Percentiles rank a stretch among this genome's conserved stretches.
Conservation (phyloP, 2,888 invertebrate species). For the Erebia palarica region DNA sequence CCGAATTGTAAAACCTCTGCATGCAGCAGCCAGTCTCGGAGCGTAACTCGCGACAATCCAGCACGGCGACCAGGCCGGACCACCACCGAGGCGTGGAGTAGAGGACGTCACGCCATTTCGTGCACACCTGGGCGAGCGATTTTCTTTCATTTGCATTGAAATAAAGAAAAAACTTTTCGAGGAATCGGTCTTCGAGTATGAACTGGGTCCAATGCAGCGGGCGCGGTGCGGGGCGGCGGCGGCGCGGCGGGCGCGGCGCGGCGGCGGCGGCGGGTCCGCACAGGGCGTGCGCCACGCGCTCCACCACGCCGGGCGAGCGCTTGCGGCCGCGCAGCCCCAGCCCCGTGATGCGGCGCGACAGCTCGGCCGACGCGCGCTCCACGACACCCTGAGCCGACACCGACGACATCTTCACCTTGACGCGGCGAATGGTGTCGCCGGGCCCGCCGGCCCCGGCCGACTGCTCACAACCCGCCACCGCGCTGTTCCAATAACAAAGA, state of each 20-base stretch:
- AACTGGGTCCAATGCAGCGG: slow-evolving; percentile 88
- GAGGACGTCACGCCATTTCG: slow-evolving; percentile 93
- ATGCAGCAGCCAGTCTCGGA: slow-evolving; percentile 78
- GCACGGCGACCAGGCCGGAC: slow-evolving; percentile 91
- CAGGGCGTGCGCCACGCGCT: slow-evolving; percentile 92
- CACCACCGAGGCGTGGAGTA: slow-evolving; percentile 95
- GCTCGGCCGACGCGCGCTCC: slow-evolving; percentile 94
- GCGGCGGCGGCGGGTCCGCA: slow-evolving; percentile 85
- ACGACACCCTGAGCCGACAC: slow-evolving; percentile 95
- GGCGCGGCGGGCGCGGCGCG: slow-evolving; percentile 62
- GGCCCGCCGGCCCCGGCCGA: slow-evolving; percentile 59
- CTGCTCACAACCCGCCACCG: slow-evolving; percentile 78
- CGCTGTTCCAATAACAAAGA: slow-evolving; percentile 43
- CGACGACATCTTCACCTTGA: slow-evolving; percentile 87
- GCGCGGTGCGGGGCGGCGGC: slow-evolving; percentile 78
- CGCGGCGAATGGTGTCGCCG: slow-evolving; percentile 75
- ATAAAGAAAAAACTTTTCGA: slow-evolving; percentile 92
- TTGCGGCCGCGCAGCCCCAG: slow-evolving; percentile 87
- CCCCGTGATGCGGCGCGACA: slow-evolving; percentile 94
- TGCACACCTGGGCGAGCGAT: slow-evolving; percentile 91
- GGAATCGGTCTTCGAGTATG: slow-evolving; percentile 92
- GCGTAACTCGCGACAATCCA: slow-evolving; percentile 92
- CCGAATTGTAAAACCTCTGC: slow-evolving; percentile 88
- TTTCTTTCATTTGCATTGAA: slow-evolving; percentile 90
- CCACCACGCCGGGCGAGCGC: slow-evolving; percentile 87